These are phyloP conservation scores for Orchestes rusci DNA, from an alignment of 2,888 invertebrate species.

Conservation along the genomic window DNA sequence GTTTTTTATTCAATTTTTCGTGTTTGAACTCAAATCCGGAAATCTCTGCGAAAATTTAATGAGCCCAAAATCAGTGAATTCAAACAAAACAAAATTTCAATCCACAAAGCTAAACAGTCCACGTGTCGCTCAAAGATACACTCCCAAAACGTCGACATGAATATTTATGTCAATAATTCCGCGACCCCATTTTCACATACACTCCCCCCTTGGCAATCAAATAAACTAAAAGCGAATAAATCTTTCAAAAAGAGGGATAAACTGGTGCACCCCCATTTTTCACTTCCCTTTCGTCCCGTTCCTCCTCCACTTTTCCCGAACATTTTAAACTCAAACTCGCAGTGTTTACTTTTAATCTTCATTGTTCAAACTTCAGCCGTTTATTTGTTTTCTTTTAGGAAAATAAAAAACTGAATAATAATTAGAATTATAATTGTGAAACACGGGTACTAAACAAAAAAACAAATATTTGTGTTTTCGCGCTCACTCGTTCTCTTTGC, in stretches of 20 bases:
- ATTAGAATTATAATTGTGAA: constrained; percentile 33
- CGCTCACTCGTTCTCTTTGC: neutral
- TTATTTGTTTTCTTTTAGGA: constrained; percentile 34
- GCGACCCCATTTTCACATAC: too few relatives aligned
- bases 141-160: too few relatives aligned
- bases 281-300: constrained; percentile 12
- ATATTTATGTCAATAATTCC: too few relatives aligned
- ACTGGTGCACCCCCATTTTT: constrained; percentile 19
- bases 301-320: constrained; percentile 5
- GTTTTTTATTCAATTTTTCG: too few relatives aligned
- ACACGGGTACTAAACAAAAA: constrained; percentile 28
- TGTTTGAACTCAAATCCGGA: too few relatives aligned
- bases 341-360: constrained; percentile 38
- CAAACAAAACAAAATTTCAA: too few relatives aligned
- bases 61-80: too few relatives aligned
- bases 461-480: constrained; percentile 27
- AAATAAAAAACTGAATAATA: constrained; percentile 30
- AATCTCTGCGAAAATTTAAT: too few relatives aligned
- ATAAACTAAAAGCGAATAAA: constrained; percentile 17
- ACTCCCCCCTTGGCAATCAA: constrained; percentile 14
- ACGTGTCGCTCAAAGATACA: too few relatives aligned
- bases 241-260: constrained; percentile 17
- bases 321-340: constrained; percentile 24
- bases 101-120: too few relatives aligned
- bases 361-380: constrained; percentile 39